These are phyloP conservation scores for Vollenhovia emeryi DNA, from an alignment of 1,140 invertebrate genomes.

Conservation along the genomic window DNA sequence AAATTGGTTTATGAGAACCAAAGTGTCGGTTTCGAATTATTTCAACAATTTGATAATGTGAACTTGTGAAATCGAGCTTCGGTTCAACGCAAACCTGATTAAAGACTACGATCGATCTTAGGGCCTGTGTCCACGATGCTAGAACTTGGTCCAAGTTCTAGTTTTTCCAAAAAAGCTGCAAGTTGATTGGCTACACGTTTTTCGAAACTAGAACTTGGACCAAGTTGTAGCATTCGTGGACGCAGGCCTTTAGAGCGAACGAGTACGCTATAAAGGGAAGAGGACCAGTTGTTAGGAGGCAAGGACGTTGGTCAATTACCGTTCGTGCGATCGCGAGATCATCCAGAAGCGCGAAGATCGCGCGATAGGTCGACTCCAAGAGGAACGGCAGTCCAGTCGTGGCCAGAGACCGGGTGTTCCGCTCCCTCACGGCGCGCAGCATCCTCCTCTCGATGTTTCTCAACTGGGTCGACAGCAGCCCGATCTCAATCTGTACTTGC, in stretches of 20 bases:
- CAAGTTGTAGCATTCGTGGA: too few relatives aligned
- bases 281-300: neutral
- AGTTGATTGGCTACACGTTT: too few relatives aligned
- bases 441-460: conserved; percentile 79
- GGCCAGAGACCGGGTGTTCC: conserved; percentile 74
- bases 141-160: too few relatives aligned
- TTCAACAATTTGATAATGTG: neutral
- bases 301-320: conserved; percentile 67
- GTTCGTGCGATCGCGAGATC: conserved; percentile 73
- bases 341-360: conserved; percentile 73
- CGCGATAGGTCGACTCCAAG: conserved; percentile 75
- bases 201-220: too few relatives aligned
- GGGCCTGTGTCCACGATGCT: too few relatives aligned
- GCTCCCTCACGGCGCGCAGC: conserved; percentile 75
- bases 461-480: conserved; percentile 77
- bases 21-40: neutral
- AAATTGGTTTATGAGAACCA: neutral
- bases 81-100: neutral
- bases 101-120: neutral
- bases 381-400: conserved; percentile 75
- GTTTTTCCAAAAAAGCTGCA: too few relatives aligned
- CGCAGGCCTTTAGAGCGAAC: too few relatives aligned
- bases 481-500: conserved; percentile 73
- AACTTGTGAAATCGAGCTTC: neutral
- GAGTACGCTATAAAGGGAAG: neutral